Evolutionary conservation across 2,113 vertebrate genomes (phyloP).

Genomic region (Suricata suricatta): DNA sequence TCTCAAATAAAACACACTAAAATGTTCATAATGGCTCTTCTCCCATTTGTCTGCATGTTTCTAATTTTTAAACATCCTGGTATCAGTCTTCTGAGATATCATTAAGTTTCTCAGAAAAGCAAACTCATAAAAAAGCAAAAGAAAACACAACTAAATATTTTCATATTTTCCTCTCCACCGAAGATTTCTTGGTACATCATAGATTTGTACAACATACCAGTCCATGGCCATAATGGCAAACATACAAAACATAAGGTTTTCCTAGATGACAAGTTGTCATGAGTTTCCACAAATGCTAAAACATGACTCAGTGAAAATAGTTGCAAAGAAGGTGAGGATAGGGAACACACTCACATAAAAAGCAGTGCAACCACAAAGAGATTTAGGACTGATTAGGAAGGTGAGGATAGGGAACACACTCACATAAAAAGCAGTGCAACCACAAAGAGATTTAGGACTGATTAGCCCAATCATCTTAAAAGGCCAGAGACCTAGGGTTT

Average conservation of each 20-base stretch:
- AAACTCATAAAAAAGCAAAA: background rate
- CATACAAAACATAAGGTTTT: background rate
- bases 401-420: rapidly evolving
- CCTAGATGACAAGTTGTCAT: background rate
- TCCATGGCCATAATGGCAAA: background rate
- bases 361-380: background rate
- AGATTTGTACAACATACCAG: background rate
- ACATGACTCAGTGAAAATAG: background rate
- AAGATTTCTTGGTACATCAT: background rate
- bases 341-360: rapidly evolving
- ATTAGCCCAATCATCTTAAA: background rate
- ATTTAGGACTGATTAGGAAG: background rate
- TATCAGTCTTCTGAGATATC: background rate
- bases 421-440: background rate
- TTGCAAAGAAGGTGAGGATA: background rate
- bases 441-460: background rate
- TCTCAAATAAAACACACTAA: background rate
- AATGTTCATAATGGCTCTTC: background rate
- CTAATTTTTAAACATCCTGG: background rate
- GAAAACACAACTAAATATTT: background rate
- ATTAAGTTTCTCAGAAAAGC: background rate
- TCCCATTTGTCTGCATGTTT: background rate
- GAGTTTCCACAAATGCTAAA: background rate
- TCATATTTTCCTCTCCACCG: background rate
- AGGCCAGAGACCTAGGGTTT: background rate